Evolutionary conservation across 2,888 invertebrate genomes (phyloP).

Genomic region (Leucophenga montana): DNA sequence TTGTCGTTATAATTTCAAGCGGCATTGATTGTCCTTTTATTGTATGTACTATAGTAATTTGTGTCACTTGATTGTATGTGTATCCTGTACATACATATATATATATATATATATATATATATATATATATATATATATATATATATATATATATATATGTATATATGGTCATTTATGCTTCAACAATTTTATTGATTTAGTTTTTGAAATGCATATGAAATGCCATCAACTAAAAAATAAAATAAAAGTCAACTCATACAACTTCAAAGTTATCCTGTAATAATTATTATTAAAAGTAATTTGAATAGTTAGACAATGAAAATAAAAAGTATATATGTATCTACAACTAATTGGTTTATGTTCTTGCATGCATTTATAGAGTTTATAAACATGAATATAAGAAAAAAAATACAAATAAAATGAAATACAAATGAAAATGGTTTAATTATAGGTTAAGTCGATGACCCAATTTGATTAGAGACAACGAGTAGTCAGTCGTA

Average conservation of each 20-base stretch:
- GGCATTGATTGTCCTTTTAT: slow-evolving; percentile 17
- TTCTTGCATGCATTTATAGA: no score
- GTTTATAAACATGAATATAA: background rate
- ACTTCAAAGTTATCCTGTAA: no score
- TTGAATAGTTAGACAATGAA: no score
- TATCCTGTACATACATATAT: no score
- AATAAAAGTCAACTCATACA: no score
- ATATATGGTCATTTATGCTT: background rate
- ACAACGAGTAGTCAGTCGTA: background rate
- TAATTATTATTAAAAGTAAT: no score
- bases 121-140: no score
- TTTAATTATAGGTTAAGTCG: slow-evolving; percentile 20
- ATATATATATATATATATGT: no score
- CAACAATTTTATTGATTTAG: slow-evolving; percentile 7
- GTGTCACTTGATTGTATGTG: slow-evolving; percentile 8
- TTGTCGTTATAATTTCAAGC: background rate
- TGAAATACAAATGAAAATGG: background rate
- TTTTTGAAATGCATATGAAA: slow-evolving; percentile 11
- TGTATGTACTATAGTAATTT: background rate
- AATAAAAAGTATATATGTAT: no score
- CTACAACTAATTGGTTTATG: no score
- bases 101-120: no score
- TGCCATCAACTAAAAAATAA: slow-evolving; percentile 25
- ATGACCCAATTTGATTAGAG: slow-evolving; percentile 27
- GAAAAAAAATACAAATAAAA: background rate